phyloP scores from a whole-genome alignment of 1,140 invertebrate genomes.

The Drosophila funebris region DNA sequence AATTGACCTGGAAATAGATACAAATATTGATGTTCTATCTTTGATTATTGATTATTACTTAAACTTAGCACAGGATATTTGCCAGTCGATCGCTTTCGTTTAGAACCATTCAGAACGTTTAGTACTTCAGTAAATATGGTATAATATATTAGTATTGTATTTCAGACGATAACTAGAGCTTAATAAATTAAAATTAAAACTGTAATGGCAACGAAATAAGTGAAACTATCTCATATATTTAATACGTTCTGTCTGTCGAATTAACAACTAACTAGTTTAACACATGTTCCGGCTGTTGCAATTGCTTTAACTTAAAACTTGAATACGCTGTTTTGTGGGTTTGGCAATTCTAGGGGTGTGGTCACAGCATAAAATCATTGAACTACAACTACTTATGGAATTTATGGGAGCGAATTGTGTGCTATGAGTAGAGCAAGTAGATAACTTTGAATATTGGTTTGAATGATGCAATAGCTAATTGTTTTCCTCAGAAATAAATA shows the following conservation, averaged over 20 bases:
- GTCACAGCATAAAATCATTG: slow-evolving; percentile 18
- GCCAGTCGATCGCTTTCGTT: no score
- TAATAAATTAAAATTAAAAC: no score
- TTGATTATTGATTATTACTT: no score
- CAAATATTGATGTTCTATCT: no score
- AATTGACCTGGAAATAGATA: no score
- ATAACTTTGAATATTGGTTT: background rate
- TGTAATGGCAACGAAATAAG: no score
- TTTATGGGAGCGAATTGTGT: slow-evolving; percentile 28
- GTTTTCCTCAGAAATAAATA: background rate
- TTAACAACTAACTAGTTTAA: slow-evolving; percentile 63
- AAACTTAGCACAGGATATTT: no score
- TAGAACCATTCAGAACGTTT: no score
- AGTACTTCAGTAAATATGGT: no score
- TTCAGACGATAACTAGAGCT: no score
- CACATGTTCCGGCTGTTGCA: slow-evolving; percentile 37
- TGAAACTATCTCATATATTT: background rate
- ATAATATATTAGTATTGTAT: no score
- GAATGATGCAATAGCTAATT: background rate
- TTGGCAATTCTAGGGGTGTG: slow-evolving; percentile 13
- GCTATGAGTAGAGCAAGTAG: background rate
- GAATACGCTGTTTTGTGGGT: slow-evolving; percentile 15
- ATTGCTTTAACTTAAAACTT: slow-evolving; percentile 16
- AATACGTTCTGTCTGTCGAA: slow-evolving; percentile 13
- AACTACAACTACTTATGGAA: slow-evolving; percentile 29